These are phyloP conservation scores for Molossus molossus DNA, from an alignment of 2,797 vertebrate genomes.

Conservation along the genomic window DNA sequence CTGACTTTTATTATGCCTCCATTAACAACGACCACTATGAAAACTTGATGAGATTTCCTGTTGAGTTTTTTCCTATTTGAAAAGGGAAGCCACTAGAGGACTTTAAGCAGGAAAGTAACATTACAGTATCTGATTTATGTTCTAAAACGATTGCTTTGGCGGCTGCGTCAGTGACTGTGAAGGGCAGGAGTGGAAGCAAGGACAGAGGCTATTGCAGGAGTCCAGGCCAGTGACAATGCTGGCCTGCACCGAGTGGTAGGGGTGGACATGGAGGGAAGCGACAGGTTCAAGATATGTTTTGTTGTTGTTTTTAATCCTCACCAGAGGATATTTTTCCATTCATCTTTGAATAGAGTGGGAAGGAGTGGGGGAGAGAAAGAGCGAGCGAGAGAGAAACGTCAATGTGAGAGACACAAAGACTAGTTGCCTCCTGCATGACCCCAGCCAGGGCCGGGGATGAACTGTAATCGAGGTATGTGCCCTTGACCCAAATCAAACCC, in stretches of 20 bases:
- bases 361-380: no score
- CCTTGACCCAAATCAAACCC: no score
- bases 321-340: no score
- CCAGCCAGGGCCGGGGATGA: no score
- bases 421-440: no score
- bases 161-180: not conserved
- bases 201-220: not conserved
- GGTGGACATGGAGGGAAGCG: not conserved
- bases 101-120: not conserved
- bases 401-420: no score
- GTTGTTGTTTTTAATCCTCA: no score
- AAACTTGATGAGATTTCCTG: conserved; percentile 27
- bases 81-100: not conserved
- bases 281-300: not conserved
- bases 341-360: no score
- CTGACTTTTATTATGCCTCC: not conserved
- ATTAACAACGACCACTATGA: not conserved
- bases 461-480: no score
- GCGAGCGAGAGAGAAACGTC: no score
- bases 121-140: not conserved
- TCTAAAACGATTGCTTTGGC: not conserved
- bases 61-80: not conserved
- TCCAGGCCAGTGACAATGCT: not conserved
- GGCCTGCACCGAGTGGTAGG: not conserved
- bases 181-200: not conserved